Evolutionary conservation across 2,797 vertebrate species (phyloP), one percentile per base, ranked within the genome.

Genomic region (Cyprinodon diabolis): DNA sequence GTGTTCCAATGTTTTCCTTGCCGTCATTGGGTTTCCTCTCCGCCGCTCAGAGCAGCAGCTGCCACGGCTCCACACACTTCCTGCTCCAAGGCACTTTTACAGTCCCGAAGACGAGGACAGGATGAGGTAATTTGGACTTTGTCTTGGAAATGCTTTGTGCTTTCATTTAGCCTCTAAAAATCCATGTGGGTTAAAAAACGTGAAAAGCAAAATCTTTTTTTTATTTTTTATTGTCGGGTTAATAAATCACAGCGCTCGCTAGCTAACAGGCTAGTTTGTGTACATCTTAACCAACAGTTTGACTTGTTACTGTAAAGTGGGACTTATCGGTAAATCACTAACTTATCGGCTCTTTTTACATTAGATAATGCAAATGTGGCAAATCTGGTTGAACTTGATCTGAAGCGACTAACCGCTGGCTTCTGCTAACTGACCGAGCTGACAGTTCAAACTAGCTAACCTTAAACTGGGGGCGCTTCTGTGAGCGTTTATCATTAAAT

Each of bases 1-100:
- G 91, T 84, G 92, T 92, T 77, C 52, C 86, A 58, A n/a, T 75
- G 70, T 87, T 89, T 91, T 86, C 82, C 90, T 87, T 90, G 85
- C 90, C 85, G 66, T 73, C 83, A 94, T 93, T 95, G 92, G 94
- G 80, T 84, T 87, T 90, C 85, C 87, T 80, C 72, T 80, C 78
- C 84, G 94, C 91, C 91, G 87, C 71, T 95, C 90, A 93, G 56
- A 93, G 73, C 79, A 1, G 86, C 89, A 40, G 86, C 89, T 80
- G 5, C 79, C 75, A 66, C 54, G 86, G 76, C 88, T 85, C 86
- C 73, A 76, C 70, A 78, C 81, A 85, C 88, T 94, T 95, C 95
- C 94, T 94, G 92, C 87, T 85, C 69, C 81, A 52, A 80, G 75
- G 55, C 72, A 71, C 70, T 70, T 77, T 68, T 76, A 77, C 67